Conservation (phyloP, 2,113 vertebrate species). For the Neofelis nebulosa region DNA sequence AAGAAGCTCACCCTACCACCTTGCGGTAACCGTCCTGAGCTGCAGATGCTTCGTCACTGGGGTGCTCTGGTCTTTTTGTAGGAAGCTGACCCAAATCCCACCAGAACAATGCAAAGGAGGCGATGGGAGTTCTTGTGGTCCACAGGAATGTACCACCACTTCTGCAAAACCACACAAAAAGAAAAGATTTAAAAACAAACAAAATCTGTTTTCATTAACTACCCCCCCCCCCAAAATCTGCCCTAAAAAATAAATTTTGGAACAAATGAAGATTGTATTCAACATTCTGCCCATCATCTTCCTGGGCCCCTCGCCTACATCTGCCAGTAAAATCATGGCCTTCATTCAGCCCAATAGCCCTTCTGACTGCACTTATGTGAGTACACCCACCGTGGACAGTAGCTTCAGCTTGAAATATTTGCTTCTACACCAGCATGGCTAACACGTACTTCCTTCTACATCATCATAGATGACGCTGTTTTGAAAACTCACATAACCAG, state of each 20-base stretch:
- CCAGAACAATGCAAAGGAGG: not conserved
- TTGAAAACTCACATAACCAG: not conserved
- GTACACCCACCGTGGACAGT: no score
- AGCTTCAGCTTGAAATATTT: not conserved
- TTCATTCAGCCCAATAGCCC: no score
- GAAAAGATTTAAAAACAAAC: not conserved
- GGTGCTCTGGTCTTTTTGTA: not conserved
- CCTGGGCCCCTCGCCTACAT: not conserved
- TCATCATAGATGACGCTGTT: not conserved
- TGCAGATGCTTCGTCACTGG: not conserved
- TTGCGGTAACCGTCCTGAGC: not conserved
- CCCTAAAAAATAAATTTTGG: not conserved
- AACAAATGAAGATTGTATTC: not conserved
- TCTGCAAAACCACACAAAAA: not conserved
- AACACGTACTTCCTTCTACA: not conserved
- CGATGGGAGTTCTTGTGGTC: not conserved
- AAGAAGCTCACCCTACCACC: not conserved
- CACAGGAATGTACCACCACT: not conserved
- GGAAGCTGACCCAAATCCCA: not conserved
- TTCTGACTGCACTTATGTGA: not conserved
- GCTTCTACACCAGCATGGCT: no score
- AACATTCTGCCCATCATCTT: not conserved
- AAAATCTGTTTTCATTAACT: not conserved
- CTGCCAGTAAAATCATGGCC: not conserved
- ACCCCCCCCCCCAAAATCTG: not conserved